phyloP scores from a whole-genome alignment of 37 sponge, comb jelly and placozoan genomes.

The Beroe forskalii region DNA sequence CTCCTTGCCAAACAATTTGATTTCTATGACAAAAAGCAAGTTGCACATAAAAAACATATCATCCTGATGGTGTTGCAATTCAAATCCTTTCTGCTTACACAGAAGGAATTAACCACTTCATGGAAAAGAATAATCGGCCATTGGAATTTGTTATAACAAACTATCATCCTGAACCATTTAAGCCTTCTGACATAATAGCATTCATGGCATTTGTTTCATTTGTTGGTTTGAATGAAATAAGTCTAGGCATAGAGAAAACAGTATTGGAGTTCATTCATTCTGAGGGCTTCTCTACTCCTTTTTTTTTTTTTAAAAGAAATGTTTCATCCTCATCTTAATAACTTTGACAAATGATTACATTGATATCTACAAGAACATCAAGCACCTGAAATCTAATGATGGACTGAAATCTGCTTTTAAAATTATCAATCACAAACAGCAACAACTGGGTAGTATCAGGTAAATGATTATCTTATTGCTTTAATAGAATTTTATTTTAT shows the following conservation, averaged over 20 bases:
- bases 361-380: neutral
- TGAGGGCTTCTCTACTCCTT: neutral
- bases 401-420: slow-evolving; percentile 34
- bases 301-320: slow-evolving; percentile 7
- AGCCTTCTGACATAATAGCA: neutral
- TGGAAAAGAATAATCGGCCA: neutral
- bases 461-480: too few relatives aligned
- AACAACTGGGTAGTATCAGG: slow-evolving; percentile 64
- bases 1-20: slow-evolving; percentile 23
- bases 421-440: slow-evolving; percentile 10
- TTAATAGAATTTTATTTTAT: too few relatives aligned
- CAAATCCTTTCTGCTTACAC: neutral
- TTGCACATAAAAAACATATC: neutral
- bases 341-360: neutral
- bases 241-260: neutral
- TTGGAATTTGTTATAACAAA: slow-evolving; percentile 35
- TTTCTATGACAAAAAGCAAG: slow-evolving; percentile 1
- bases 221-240: slow-evolving; percentile 52
- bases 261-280: neutral
- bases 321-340: slow-evolving; percentile 36
- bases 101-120: slow-evolving; percentile 6
- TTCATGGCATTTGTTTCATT: slow-evolving; percentile 53
- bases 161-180: slow-evolving; percentile 12
- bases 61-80: neutral
- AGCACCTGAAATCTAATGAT: slow-evolving; percentile 43